These are phyloP conservation scores for Styela plicata DNA, from an alignment of 23 tunicate species.

Conservation along the genomic window DNA sequence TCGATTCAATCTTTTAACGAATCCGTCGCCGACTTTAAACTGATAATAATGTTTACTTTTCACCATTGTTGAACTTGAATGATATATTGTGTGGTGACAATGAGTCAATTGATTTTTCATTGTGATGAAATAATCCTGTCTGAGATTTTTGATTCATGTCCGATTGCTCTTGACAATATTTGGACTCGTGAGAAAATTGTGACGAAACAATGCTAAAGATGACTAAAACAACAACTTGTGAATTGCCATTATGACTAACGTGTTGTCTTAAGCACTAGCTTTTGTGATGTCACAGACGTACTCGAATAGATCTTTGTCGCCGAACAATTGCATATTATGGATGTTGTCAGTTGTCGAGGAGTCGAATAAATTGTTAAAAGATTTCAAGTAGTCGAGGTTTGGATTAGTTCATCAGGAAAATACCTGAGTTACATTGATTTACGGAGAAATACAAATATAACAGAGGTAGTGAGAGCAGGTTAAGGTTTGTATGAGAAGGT, in stretches of 20 bases:
- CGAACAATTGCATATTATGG: background rate
- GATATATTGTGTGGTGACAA: background rate
- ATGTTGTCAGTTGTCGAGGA: background rate
- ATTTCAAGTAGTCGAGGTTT: no score
- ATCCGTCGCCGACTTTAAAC: background rate
- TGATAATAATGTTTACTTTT: background rate
- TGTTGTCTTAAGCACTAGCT: background rate
- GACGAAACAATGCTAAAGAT: constrained; percentile 6
- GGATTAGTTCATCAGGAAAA: no score
- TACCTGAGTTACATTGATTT: no score
- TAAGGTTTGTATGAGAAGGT: no score
- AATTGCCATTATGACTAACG: background rate
- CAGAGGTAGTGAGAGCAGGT: no score
- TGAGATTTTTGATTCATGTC: constrained; percentile 7
- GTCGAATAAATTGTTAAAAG: no score
- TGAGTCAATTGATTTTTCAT: background rate
- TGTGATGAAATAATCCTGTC: constrained; percentile 15
- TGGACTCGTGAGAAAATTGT: constrained; percentile 12
- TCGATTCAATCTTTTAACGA: background rate
- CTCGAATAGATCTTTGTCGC: background rate
- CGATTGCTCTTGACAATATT: background rate
- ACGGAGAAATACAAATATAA: no score
- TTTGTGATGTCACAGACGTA: constrained; percentile 3
- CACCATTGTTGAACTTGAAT: background rate
- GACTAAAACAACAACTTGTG: constrained; percentile 1